These are phyloP conservation scores for Yponomeuta plumbellus DNA, from an alignment of 2,888 invertebrate genomes.

Conservation along the genomic window DNA sequence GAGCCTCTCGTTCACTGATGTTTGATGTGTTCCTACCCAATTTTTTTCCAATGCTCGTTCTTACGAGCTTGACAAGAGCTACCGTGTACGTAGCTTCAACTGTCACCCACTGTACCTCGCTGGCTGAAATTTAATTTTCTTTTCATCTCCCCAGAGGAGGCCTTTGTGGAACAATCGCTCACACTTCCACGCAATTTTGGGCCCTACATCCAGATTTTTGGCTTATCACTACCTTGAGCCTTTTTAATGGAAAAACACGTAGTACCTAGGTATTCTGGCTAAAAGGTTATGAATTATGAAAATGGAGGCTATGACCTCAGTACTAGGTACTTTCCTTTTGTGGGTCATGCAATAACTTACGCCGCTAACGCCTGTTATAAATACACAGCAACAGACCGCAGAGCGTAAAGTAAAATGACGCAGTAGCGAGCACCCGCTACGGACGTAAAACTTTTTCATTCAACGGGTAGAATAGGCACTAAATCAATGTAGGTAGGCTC, in stretches of 20 bases:
- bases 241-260: not conserved
- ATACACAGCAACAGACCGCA: constrained; percentile 7
- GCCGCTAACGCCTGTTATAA: not conserved
- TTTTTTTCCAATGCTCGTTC: too few species aligned
- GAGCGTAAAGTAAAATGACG: not conserved
- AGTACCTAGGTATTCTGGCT: not conserved
- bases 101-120: not conserved
- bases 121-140: not conserved
- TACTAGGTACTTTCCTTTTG: constrained; percentile 3
- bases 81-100: too few species aligned
- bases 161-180: constrained; percentile 1
- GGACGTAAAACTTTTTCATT: constrained; percentile 10
- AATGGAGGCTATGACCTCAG: not conserved
- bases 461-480: constrained; percentile 7
- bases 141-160: not conserved
- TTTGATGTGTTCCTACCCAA: too few species aligned
- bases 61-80: too few species aligned
- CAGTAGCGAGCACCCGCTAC: not conserved
- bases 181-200: not conserved
- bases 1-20: too few species aligned
- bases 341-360: not conserved
- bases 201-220: not conserved
- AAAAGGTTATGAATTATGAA: not conserved
- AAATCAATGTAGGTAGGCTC: constrained; percentile 11
- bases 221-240: not conserved